Evolutionary conservation across 2,797 vertebrate species (phyloP), one percentile per base, ranked within the genome.

Genomic region (Notolepis coatsorum): DNA sequence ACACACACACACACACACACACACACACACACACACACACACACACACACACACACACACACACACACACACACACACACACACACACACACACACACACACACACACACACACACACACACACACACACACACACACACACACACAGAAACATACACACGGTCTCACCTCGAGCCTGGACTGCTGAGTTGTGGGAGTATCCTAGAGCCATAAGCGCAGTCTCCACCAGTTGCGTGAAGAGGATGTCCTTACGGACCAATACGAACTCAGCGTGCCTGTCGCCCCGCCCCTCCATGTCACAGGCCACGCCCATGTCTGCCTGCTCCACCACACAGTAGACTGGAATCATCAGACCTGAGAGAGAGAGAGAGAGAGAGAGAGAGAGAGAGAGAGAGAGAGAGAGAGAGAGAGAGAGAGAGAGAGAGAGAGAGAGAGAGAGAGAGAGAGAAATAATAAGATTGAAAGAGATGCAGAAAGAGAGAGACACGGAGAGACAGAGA

Each of bases 291-390:
- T 96, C 95, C 7, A 88, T 92, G 77, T 96, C 94, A 0, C 66
- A 90, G 5, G 93, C 90, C 42, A 89, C 88, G 67, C 91, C 93
- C 70, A 88, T 64, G 0, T 96, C 95, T 3, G 93, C 89, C 69
- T 96, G 95, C 89, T 98, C 97, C 83, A 99, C 97, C 90, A 98
- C 95, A 35, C 97, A 99, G 89, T 96, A 98, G 75, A 99, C 96
- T 0, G 97, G 97, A 82, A 99, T 96, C 96, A 97, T 98, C 91
- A 97, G 81, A 81, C 97, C 97, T 98, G 89, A 20, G 0, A 2
- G 38, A 15, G 37, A 27, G 37, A 12, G 23, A 12, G 20, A 27
- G 46, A 39, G 15, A 41, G 39, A 37, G 50, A 42, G 17, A 28
- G 46, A 39, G 33, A 9, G 25, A 24, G n/a, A 25, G n/a, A 17